Conservation (phyloP, 2,888 invertebrate genomes). For the Drosophila emarginata region DNA sequence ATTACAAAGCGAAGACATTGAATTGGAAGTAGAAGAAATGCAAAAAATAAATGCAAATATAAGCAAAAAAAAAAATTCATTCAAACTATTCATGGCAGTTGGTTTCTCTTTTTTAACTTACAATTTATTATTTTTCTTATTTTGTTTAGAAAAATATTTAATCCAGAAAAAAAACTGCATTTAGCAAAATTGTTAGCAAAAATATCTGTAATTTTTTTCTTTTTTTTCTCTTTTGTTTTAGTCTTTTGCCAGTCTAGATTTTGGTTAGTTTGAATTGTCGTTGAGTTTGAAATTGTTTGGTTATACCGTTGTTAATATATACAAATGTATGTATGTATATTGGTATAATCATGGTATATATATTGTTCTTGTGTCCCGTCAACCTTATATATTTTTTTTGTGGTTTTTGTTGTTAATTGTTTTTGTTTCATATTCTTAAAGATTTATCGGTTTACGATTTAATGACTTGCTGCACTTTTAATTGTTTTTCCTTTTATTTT, state of each 20-base stretch:
- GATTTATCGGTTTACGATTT: conserved; percentile 31
- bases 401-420: conserved; percentile 14
- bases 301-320: conserved; percentile 30
- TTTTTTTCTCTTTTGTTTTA: conserved; percentile 45
- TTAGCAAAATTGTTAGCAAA: conserved; percentile 56
- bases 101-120: neutral
- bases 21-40: conserved; percentile 60
- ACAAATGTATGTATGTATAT: conserved; percentile 39
- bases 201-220: conserved; percentile 48
- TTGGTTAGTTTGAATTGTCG: conserved; percentile 62
- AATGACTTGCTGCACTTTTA: conserved; percentile 55
- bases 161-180: neutral
- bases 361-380: conserved; percentile 77
- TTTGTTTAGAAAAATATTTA: conserved; percentile 17
- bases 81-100: conserved; percentile 22
- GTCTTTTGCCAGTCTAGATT: conserved; percentile 68
- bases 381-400: conserved; percentile 57
- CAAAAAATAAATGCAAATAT: conserved; percentile 53
- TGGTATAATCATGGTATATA: conserved; percentile 38
- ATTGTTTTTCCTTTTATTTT: conserved; percentile 19
- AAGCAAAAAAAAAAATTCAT: conserved; percentile 2
- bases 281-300: conserved; percentile 24
- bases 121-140: neutral
- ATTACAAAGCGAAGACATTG: conserved; percentile 79
- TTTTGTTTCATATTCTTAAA: conserved; percentile 12